phyloP scores from a whole-genome alignment of 2,113 vertebrate genomes.

The Ictalurus punctatus region DNA sequence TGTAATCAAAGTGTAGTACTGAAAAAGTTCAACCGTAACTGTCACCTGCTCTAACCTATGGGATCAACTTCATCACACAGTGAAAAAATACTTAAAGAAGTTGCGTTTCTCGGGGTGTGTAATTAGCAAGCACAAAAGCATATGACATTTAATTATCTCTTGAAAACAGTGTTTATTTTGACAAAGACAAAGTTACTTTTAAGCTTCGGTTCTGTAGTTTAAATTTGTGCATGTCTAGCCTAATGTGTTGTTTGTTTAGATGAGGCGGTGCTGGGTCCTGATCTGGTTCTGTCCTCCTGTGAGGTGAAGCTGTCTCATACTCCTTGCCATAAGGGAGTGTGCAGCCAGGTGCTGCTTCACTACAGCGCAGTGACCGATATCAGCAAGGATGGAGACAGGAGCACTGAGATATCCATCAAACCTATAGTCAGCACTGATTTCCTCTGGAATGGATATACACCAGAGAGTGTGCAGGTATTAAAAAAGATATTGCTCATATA shows the following conservation, averaged over 20 bases:
- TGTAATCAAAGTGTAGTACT: background rate
- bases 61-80: background rate
- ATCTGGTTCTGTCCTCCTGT: conserved; percentile 85
- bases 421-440: conserved; percentile 76
- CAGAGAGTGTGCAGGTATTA: conserved; percentile 77
- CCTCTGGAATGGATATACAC: conserved; percentile 83
- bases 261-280: conserved; percentile 65
- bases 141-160: background rate
- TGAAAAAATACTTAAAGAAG: background rate
- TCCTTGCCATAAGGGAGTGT: conserved; percentile 73
- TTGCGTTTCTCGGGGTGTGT: background rate
- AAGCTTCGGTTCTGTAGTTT: background rate
- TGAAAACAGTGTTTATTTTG: background rate
- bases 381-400: conserved; percentile 76
- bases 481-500: conserved; percentile 21
- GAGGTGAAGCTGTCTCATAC: conserved; percentile 72
- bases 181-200: background rate
- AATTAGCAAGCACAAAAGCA: background rate
- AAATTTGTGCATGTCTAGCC: background rate
- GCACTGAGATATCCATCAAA: conserved; percentile 71
- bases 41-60: background rate
- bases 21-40: background rate
- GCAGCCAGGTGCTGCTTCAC: conserved; percentile 70
- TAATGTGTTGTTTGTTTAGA: conserved; percentile 49
- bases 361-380: conserved; percentile 82